Evolutionary conservation across 53 echinoderm and acorn worm species (phyloP).

Genomic region (Echinarachnius parma): DNA sequence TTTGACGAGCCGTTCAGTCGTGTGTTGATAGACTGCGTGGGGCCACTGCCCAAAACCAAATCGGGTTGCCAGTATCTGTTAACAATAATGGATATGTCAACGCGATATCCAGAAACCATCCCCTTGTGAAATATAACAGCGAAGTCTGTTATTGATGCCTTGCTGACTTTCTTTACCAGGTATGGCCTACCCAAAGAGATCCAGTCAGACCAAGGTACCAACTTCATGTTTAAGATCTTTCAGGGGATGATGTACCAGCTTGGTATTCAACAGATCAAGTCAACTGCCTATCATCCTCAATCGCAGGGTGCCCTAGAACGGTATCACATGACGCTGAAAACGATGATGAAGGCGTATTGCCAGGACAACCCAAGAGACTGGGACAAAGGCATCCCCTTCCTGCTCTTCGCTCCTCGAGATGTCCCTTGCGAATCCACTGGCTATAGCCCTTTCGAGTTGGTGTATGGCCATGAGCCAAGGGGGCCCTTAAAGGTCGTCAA

Average conservation of each 20-base stretch:
- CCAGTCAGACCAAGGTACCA: conserved; percentile 54
- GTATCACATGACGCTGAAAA: conserved; percentile 54
- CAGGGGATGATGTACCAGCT: conserved; percentile 47
- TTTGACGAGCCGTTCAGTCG: conserved; percentile 57
- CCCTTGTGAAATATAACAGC: conserved; percentile 5
- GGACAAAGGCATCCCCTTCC: conserved; percentile 22
- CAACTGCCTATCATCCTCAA: conserved; percentile 49
- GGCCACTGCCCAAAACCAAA: conserved; percentile 56
- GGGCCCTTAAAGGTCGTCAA: conserved; percentile 49
- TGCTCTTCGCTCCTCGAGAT: conserved; percentile 25
- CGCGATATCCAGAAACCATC: conserved; percentile 14
- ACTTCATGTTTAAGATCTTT: conserved; percentile 57
- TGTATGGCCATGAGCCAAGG: conserved; percentile 48
- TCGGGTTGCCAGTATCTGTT: too few relatives aligned
- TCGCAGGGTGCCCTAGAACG: conserved; percentile 54
- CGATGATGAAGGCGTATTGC: conserved; percentile 42
- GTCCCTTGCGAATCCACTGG: conserved; percentile 33
- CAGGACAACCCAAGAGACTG: conserved; percentile 21
- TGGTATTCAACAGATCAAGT: conserved; percentile 42
- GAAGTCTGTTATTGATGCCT: conserved; percentile 3
- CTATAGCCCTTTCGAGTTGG: conserved; percentile 64
- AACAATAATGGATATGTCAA: too few relatives aligned
- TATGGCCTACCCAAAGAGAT: too few relatives aligned
- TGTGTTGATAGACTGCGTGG: conserved; percentile 55
- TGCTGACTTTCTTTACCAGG: too few relatives aligned